Conservation (phyloP, 2,888 invertebrate species). For the Leptinotarsa haldemani region DNA sequence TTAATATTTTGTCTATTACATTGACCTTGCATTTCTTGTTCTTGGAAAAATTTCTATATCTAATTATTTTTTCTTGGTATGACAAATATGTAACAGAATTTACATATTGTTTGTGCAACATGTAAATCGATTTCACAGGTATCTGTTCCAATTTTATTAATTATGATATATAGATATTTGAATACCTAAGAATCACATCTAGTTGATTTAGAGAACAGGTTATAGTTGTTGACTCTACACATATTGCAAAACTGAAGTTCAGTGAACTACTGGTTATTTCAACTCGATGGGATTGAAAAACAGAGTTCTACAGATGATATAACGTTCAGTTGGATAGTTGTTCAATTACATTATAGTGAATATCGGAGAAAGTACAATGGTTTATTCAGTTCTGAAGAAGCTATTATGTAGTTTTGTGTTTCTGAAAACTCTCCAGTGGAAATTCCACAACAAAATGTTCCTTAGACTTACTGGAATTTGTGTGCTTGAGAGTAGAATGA, state of each 20-base stretch:
- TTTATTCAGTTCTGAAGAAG: no score
- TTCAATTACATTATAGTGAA: no score
- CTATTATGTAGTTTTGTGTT: no score
- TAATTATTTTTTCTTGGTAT: not conserved
- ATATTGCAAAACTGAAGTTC: not conserved
- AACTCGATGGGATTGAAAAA: not conserved
- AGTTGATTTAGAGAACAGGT: not conserved
- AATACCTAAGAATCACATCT: slow-evolving; percentile 4
- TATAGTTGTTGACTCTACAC: not conserved
- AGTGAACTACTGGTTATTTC: not conserved
- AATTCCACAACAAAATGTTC: no score
- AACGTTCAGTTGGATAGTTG: no score
- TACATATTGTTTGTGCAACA: slow-evolving; percentile 34
- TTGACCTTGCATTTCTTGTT: slow-evolving; percentile 18
- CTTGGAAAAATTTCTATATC: not conserved
- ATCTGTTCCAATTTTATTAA: slow-evolving; percentile 25
- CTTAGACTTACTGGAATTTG: no score
- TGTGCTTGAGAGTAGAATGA: no score
- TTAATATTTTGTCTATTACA: not conserved
- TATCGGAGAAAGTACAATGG: no score
- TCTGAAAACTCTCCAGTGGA: no score
- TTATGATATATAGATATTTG: slow-evolving; percentile 17
- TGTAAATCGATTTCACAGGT: slow-evolving; percentile 20
- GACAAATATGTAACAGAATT: slow-evolving; percentile 31
- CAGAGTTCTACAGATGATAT: not conserved